A percentile compares a stretch with the other conserved stretches of the same genome.
These are phyloP conservation scores for Drosophila macrospina DNA, from an alignment of 2,888 invertebrate species.

Conservation along the genomic window DNA sequence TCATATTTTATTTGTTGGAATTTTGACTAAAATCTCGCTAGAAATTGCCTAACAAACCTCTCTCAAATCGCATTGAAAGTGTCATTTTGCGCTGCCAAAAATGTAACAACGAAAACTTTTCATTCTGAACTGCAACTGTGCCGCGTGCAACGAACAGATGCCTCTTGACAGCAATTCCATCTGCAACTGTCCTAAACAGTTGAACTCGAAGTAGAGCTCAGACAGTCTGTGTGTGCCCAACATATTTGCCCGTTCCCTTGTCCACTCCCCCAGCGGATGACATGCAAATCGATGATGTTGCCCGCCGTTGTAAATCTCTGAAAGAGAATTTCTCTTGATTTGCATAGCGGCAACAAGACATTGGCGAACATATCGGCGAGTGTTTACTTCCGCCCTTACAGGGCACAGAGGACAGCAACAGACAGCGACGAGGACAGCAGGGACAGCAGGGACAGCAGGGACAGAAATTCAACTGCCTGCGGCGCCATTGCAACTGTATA, in stretches of 20 bases:
- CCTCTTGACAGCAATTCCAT: conserved; percentile 33
- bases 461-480: conserved; percentile 34
- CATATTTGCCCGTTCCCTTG: conserved; percentile 28
- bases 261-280: background rate
- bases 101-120: conserved; percentile 19
- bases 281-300: conserved; percentile 52
- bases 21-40: conserved; percentile 6
- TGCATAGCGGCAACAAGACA: conserved; percentile 61
- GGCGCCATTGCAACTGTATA: conserved; percentile 36
- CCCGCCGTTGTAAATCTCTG: conserved; percentile 31
- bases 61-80: conserved; percentile 44
- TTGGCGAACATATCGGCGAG: conserved; percentile 46
- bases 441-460: background rate
- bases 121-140: conserved; percentile 5
- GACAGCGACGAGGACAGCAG: background rate
- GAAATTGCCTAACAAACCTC: conserved; percentile 15
- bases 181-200: conserved; percentile 15
- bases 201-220: conserved; percentile 21
- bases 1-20: background rate
- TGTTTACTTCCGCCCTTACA: conserved; percentile 45
- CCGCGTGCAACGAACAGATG: conserved; percentile 17
- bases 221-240: conserved; percentile 16
- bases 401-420: conserved; percentile 1
- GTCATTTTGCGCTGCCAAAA: conserved; percentile 33
- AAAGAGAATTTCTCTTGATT: conserved; percentile 54